Percentiles rank a stretch among this genome's conserved stretches.
Conservation (phyloP, 2,888 invertebrate genomes). For the Drosophila quinaria region DNA sequence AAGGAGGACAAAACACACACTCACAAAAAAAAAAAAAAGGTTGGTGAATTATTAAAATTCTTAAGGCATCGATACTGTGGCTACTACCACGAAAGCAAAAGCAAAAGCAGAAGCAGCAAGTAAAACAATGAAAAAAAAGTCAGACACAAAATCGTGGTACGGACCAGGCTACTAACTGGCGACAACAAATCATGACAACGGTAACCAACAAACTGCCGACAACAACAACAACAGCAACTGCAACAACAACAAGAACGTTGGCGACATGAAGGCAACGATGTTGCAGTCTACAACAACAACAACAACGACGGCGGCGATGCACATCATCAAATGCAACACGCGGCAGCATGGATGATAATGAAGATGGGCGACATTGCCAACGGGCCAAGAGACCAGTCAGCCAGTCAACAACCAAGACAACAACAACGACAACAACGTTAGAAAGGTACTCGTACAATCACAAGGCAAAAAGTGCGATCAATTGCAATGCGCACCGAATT, state of each 20-base stretch:
- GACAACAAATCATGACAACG: constrained; percentile 76
- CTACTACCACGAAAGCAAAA: constrained; percentile 52
- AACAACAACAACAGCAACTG: constrained; percentile 29
- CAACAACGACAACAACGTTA: constrained; percentile 59
- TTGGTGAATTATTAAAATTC: constrained; percentile 69
- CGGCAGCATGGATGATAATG: constrained; percentile 68
- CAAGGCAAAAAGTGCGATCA: constrained; percentile 76
- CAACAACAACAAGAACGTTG: constrained; percentile 27
- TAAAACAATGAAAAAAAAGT: constrained; percentile 27
- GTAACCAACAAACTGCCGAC: constrained; percentile 66
- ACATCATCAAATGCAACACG: constrained; percentile 71
- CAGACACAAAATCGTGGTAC: constrained; percentile 60
- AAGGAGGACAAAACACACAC: constrained; percentile 1
- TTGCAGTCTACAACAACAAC: constrained; percentile 36
- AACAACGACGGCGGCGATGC: constrained; percentile 45
- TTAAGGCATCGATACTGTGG: constrained; percentile 41
- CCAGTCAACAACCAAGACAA: constrained; percentile 23
- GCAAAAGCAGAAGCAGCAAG: constrained; percentile 31
- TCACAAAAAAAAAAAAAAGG: constrained; percentile 14
- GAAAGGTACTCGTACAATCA: constrained; percentile 70
- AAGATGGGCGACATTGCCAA: constrained; percentile 77
- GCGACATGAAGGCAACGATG: constrained; percentile 47
- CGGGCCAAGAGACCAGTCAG: constrained; percentile 48
- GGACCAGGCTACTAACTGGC: constrained; percentile 62
- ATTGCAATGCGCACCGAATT: constrained; percentile 79